These are phyloP conservation scores for Drosophila gaucha DNA, from an alignment of 2,888 invertebrate genomes.

Conservation along the genomic window DNA sequence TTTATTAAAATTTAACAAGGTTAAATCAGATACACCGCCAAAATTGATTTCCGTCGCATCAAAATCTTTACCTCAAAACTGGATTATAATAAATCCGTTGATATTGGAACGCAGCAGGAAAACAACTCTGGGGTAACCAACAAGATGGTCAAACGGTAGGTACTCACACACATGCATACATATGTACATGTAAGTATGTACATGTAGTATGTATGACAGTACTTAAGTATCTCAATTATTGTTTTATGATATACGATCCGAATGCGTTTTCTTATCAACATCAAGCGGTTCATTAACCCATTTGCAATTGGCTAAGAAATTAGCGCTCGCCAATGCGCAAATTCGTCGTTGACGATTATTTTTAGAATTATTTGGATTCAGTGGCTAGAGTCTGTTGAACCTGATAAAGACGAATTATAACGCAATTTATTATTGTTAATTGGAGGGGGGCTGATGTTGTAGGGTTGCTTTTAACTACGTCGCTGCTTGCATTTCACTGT, in stretches of 20 bases:
- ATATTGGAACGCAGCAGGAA: constrained; percentile 85
- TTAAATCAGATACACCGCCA: constrained; percentile 61
- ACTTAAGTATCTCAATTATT: neutral
- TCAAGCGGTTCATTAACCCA: constrained; percentile 63
- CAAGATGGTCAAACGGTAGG: constrained; percentile 85
- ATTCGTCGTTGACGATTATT: constrained; percentile 42
- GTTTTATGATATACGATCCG: constrained; percentile 1
- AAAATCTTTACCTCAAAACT: constrained; percentile 84
- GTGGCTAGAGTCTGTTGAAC: constrained; percentile 63
- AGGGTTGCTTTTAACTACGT: constrained; percentile 39
- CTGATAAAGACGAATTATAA: constrained; percentile 69
- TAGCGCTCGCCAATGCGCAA: constrained; percentile 38
- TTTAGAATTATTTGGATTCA: constrained; percentile 32
- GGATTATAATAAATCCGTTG: constrained; percentile 85
- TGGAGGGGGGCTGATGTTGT: constrained; percentile 5
- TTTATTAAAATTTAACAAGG: constrained; percentile 52
- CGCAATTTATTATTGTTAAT: constrained; percentile 69
- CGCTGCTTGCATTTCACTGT: constrained; percentile 38
- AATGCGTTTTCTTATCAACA: constrained; percentile 32
- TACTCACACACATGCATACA: constrained; percentile 21
- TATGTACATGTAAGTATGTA: too few relatives aligned
- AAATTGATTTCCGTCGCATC: constrained; percentile 84
- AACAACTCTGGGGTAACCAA: constrained; percentile 85
- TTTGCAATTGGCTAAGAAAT: constrained; percentile 55
- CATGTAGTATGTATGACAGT: too few relatives aligned